A percentile compares a stretch with the other conserved stretches of the same genome.
Evolutionary conservation across 2,888 invertebrate species (phyloP).

Genomic region (Drosophila subsilvestris): DNA sequence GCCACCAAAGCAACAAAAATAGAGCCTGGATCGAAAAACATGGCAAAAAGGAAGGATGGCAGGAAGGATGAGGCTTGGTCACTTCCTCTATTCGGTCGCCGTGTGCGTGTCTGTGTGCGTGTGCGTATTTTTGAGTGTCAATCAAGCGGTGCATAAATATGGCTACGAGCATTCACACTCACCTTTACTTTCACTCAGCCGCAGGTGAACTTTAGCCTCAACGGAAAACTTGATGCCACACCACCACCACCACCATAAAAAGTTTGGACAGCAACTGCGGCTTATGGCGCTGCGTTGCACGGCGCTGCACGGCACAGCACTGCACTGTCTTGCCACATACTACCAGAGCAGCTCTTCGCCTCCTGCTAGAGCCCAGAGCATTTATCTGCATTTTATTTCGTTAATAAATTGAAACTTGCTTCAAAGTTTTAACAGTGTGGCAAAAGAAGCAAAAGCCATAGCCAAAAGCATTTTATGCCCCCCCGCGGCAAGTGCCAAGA

Average conservation of each 20-base stretch:
- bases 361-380: conserved; percentile 45
- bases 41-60: background rate
- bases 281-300: conserved; percentile 51
- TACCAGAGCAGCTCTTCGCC: conserved; percentile 6
- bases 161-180: conserved; percentile 8
- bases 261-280: conserved; percentile 62
- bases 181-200: conserved; percentile 34
- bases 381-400: conserved; percentile 78
- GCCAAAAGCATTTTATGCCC: conserved; percentile 4
- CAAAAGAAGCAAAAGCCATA: conserved; percentile 19
- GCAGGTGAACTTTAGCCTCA: conserved; percentile 46
- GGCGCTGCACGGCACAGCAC: too few species aligned
- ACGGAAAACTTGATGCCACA: conserved; percentile 53
- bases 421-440: conserved; percentile 53
- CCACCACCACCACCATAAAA: conserved; percentile 53
- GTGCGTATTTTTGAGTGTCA: conserved; percentile 39
- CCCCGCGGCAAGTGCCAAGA: conserved; percentile 45
- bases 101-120: background rate
- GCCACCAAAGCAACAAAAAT: conserved; percentile 4
- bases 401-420: conserved; percentile 75
- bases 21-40: background rate
- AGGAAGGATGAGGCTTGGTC: conserved; percentile 7
- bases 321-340: too few species aligned
- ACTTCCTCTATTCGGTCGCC: background rate
- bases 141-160: conserved; percentile 51